Evolutionary conservation across 2,113 vertebrate genomes (phyloP).

Genomic region (Rhinolophus ferrumequinum): DNA sequence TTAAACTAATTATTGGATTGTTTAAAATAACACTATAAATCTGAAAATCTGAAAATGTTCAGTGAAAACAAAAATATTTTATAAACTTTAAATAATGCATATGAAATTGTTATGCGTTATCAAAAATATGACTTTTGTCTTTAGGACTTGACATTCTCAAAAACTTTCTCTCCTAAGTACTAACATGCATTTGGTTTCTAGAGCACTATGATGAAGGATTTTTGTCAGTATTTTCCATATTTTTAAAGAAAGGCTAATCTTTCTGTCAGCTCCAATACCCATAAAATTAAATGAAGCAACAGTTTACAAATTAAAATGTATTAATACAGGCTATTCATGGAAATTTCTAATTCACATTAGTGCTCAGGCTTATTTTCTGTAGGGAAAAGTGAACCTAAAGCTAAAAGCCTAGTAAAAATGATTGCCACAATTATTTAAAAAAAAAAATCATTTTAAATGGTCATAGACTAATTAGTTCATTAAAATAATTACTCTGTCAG

Average conservation of each 20-base stretch:
- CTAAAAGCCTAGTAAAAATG: constrained; percentile 20
- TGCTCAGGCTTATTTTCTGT: neutral
- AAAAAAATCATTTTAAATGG: constrained; percentile 34
- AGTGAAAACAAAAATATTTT: neutral
- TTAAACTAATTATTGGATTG: neutral
- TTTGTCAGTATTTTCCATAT: neutral
- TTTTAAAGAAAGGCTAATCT: neutral
- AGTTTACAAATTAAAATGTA: constrained; percentile 36
- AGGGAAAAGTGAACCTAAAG: constrained; percentile 6
- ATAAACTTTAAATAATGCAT: neutral
- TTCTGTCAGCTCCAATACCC: neutral
- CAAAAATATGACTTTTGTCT: neutral
- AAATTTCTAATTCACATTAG: neutral
- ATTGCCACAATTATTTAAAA: neutral
- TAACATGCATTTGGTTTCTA: neutral
- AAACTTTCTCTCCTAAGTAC: neutral
- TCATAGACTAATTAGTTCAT: constrained; percentile 26
- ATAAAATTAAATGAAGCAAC: neutral
- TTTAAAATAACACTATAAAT: neutral
- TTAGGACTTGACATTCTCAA: neutral
- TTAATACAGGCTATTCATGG: neutral
- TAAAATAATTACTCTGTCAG: constrained; percentile 11
- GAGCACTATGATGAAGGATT: neutral
- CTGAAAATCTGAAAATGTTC: neutral
- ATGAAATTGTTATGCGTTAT: neutral